Conservation (phyloP, 2,113 vertebrate genomes). For the Phyllostomus discolor region DNA sequence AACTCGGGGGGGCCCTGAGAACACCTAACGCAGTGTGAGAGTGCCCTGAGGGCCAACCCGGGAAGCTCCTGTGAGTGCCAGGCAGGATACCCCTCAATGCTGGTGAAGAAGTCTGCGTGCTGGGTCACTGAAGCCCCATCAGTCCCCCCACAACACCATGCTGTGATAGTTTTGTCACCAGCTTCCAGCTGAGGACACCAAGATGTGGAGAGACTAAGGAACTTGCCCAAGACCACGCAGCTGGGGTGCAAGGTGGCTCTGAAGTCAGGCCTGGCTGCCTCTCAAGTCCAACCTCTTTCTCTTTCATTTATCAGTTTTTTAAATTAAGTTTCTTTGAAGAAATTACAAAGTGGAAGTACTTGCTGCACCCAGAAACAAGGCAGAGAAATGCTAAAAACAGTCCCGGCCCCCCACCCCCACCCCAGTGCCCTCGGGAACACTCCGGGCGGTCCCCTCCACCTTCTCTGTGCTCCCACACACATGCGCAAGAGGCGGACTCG, state of each 20-base stretch:
- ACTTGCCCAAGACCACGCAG: neutral
- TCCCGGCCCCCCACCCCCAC: fast-evolving
- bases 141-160: neutral
- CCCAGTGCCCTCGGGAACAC: fast-evolving
- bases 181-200: neutral
- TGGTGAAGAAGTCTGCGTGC: neutral
- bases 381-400: neutral
- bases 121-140: neutral
- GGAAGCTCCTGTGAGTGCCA: neutral
- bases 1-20: neutral
- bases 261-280: neutral
- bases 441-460: neutral
- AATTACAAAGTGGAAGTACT: neutral
- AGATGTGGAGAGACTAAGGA: neutral
- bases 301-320: neutral
- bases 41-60: neutral
- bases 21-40: neutral
- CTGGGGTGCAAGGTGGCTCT: neutral
- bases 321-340: neutral
- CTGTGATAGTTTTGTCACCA: neutral
- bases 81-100: neutral
- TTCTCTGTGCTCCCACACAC: neutral
- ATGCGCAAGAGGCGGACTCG: no score
- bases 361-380: neutral
- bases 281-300: neutral